Evolutionary conservation across 2,888 invertebrate genomes (phyloP), one percentile per base, ranked within the genome.

Genomic region (Teinopalpus imperialis): DNA sequence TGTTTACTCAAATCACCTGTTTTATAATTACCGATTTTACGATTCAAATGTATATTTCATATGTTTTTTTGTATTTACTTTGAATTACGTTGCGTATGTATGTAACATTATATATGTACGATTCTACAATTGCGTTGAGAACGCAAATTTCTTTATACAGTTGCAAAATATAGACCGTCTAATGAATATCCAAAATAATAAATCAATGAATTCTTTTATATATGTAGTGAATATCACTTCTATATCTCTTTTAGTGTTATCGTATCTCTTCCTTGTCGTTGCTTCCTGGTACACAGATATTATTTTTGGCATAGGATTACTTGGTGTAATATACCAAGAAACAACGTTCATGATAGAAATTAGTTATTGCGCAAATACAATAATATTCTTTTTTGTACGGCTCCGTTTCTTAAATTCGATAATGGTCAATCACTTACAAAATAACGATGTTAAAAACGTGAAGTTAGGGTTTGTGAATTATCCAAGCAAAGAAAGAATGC

Each of bases 91-190:
- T 10, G 48, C 55, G 0, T 73, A 57, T 34, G 3, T 63, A 1
- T 54, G 52, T 26, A 66, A 66, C 34, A 51, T 70, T 1, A 53
- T 75, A 21, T 66, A 80, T 34, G 60, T 65, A 4, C 61, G 78
- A n/a, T 81, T 81, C 23, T 14, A 61, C 2, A 74, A 75, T 47
- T 60, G 63, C 1, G 53, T 64, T 1, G 48, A 45, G 1, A 81
- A 78, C 49, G 61, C 66, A 0, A 54, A 62, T 1, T 75, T 80
- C 35, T 64, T 61, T n/a, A 53, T 78, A 0, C 62, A 66, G 54
- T 55, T 80, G 41, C 80, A 83, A 55, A 59, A 70, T 50, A 63
- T 81, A 1, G 79, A 82, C 36, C 64, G 74, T 9, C 43, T 66
- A 1, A 69, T 82, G 69, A 66, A 64, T 14, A 52, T 79, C 10